A percentile compares a stretch with the other conserved stretches of the same genome.
Evolutionary conservation across 2,797 vertebrate genomes (phyloP).

Genomic region (Takifugu rubripes): DNA sequence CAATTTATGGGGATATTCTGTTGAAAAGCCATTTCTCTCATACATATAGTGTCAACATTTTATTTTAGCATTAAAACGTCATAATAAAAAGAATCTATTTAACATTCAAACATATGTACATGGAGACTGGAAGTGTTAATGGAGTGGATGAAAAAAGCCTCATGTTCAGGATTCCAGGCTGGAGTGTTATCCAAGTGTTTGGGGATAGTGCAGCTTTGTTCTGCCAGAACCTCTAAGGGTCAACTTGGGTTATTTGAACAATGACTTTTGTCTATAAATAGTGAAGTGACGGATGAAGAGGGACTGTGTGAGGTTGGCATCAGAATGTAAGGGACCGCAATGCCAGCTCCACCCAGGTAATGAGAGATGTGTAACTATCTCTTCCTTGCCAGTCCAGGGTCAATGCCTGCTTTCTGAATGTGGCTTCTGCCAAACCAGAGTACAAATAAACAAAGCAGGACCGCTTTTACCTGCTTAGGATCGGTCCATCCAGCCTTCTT

Average conservation of each 20-base stretch:
- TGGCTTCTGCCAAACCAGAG: conserved; percentile 34
- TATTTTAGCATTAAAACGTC: not conserved
- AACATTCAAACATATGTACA: conserved; percentile 40
- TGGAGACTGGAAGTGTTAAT: conserved; percentile 67
- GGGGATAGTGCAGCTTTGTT: conserved; percentile 73
- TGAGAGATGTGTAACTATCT: conserved; percentile 72
- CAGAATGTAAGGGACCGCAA: conserved; percentile 55
- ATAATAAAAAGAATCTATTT: conserved; percentile 22
- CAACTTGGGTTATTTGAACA: conserved; percentile 65
- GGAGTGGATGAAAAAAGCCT: conserved; percentile 71
- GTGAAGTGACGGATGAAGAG: conserved; percentile 72
- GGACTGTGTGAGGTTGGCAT: conserved; percentile 69
- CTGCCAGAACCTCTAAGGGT: conserved; percentile 74
- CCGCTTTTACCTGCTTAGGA: conserved; percentile 57
- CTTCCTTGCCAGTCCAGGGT: conserved; percentile 45
- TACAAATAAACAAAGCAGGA: conserved; percentile 29
- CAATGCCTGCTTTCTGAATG: conserved; percentile 47
- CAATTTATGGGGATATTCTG: not conserved
- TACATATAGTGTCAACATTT: not conserved
- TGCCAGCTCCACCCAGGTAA: conserved; percentile 61
- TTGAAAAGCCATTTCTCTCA: not conserved
- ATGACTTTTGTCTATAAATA: conserved; percentile 74
- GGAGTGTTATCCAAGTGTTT: conserved; percentile 70
- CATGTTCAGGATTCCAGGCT: conserved; percentile 72
- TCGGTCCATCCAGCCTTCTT: conserved; percentile 30